Conservation (phyloP, 1,140 invertebrate species). For the Heliconius himera region DNA sequence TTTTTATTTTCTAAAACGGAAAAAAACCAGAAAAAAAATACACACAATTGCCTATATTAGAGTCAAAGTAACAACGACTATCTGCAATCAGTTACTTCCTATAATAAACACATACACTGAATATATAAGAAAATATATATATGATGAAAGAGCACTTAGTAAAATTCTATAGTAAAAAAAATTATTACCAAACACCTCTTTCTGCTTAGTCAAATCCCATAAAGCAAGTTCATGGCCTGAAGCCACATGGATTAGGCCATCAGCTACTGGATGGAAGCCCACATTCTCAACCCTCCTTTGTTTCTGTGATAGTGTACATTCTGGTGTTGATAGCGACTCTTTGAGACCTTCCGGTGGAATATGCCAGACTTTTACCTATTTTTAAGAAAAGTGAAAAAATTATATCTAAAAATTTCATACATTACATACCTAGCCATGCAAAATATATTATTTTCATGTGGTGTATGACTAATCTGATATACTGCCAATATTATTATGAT, state of each 20-base stretch:
- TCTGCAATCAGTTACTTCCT: too few relatives aligned
- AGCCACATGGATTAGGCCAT: slow-evolving; percentile 91
- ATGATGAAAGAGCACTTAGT: neutral
- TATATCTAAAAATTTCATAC: neutral
- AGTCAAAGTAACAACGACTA: too few relatives aligned
- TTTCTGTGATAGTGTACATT: slow-evolving; percentile 90
- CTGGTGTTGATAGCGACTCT: slow-evolving; percentile 89
- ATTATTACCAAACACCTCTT: slow-evolving; percentile 89
- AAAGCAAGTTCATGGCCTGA: slow-evolving; percentile 91
- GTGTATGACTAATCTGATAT: neutral
- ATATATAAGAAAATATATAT: neutral
- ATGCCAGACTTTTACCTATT: slow-evolving; percentile 91
- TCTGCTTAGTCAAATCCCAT: slow-evolving; percentile 92
- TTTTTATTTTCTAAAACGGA: too few relatives aligned
- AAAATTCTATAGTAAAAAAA: neutral
- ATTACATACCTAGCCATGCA: neutral
- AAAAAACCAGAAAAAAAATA: too few relatives aligned
- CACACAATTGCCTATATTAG: too few relatives aligned
- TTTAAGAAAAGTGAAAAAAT: slow-evolving; percentile 29
- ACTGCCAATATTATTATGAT: neutral
- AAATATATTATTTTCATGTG: neutral
- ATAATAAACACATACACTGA: too few relatives aligned
- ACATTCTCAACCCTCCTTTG: slow-evolving; percentile 93
- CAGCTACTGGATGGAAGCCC: slow-evolving; percentile 93
- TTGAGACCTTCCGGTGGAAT: slow-evolving; percentile 90